phyloP scores from a whole-genome alignment of 2,888 invertebrate genomes.

The Nomada goodeniana region DNA sequence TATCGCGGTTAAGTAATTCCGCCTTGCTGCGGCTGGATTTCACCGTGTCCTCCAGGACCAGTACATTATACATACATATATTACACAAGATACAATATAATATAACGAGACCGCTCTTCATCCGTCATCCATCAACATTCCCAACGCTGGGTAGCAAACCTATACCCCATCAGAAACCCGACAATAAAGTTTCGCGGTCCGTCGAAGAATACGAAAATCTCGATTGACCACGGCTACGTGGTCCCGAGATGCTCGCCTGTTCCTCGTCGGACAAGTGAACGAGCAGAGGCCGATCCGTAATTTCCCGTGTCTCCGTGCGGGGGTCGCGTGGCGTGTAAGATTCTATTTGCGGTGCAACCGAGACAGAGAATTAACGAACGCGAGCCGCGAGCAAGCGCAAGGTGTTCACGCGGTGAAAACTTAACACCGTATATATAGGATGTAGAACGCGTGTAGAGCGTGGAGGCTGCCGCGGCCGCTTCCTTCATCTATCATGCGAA shows the following conservation, averaged over 20 bases:
- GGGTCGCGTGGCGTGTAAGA: slow-evolving; percentile 58
- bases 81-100: no score
- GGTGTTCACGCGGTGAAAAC: slow-evolving; percentile 71
- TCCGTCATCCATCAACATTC: no score
- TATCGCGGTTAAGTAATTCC: no score
- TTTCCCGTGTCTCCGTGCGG: slow-evolving; percentile 31
- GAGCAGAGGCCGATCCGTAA: not conserved
- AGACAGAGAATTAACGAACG: slow-evolving; percentile 46
- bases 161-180: no score
- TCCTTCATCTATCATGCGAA: slow-evolving; percentile 83
- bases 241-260: not conserved
- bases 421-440: slow-evolving; percentile 57
- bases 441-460: slow-evolving; percentile 41
- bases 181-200: no score
- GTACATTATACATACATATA: no score
- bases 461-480: slow-evolving; percentile 69
- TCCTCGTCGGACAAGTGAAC: not conserved
- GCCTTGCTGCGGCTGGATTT: no score
- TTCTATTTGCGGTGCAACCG: slow-evolving; percentile 69
- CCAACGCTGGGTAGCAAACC: no score
- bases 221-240: no score
- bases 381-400: slow-evolving; percentile 45
- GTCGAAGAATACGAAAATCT: no score
- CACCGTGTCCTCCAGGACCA: no score
- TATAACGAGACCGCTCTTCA: no score